A percentile compares a stretch with the other conserved stretches of the same genome.
phyloP scores from a whole-genome alignment of 2,113 vertebrate species.

The Cepphus grylle region DNA sequence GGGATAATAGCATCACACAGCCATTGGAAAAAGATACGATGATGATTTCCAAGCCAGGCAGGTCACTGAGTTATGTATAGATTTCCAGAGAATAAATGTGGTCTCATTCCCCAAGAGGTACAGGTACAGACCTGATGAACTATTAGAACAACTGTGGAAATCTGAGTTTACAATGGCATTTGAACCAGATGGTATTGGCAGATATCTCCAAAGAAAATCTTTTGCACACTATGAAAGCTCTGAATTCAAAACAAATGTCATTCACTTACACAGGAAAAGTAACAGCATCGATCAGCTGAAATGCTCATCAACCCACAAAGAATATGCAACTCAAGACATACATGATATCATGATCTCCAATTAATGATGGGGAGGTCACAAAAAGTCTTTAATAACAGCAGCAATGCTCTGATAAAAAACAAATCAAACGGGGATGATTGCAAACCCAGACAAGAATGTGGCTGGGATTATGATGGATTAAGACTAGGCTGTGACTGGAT shows the following conservation, averaged over 20 bases:
- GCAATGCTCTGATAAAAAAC: background rate
- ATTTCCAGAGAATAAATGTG: background rate
- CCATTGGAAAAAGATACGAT: background rate
- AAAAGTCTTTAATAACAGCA: background rate
- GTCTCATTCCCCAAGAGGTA: background rate
- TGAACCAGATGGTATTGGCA: background rate
- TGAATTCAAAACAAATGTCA: background rate
- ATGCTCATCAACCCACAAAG: background rate
- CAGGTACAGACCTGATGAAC: background rate
- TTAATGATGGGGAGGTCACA: background rate
- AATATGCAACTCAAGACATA: background rate
- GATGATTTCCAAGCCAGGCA: background rate
- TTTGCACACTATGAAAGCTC: background rate
- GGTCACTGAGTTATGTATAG: background rate
- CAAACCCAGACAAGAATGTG: background rate
- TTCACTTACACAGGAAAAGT: background rate
- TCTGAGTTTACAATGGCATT: background rate
- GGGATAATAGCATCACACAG: background rate
- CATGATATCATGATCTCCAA: background rate
- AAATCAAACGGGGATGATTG: background rate
- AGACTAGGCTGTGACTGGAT: background rate
- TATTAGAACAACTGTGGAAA: background rate
- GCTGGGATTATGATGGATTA: background rate
- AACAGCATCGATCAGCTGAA: background rate
- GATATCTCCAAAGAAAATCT: background rate